phyloP scores from a whole-genome alignment of 2,888 invertebrate species.

The Mesochorus sp. region DNA sequence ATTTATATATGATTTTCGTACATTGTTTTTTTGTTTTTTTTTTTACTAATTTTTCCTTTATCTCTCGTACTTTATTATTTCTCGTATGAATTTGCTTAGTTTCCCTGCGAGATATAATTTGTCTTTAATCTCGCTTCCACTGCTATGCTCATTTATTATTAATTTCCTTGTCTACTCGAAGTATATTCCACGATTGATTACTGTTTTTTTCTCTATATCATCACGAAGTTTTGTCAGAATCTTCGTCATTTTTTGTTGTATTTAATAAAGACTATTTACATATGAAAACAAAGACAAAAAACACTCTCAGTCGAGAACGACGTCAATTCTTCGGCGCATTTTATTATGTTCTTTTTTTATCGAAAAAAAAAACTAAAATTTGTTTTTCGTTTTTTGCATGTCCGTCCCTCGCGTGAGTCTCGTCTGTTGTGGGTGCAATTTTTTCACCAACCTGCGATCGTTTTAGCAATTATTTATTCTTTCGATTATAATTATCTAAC shows the following conservation, averaged over 20 bases:
- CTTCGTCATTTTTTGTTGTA: not conserved
- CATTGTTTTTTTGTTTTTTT: constrained; percentile 44
- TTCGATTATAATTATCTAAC: constrained; percentile 56
- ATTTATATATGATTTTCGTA: constrained; percentile 72
- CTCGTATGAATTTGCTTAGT: constrained; percentile 14
- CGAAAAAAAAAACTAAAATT: constrained; percentile 25
- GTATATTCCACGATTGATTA: constrained; percentile 1
- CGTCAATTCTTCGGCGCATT: constrained; percentile 72
- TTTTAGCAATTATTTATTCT: constrained; percentile 18
- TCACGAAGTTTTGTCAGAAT: constrained; percentile 31
- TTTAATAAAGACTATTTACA: constrained; percentile 69
- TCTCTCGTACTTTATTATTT: not conserved
- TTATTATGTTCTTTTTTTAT: constrained; percentile 15
- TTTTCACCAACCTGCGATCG: constrained; percentile 25
- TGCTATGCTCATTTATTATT: constrained; percentile 23
- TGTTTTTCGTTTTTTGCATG: constrained; percentile 19
- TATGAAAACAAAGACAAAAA: constrained; percentile 65
- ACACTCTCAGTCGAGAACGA: constrained; percentile 60
- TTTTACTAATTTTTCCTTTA: constrained; percentile 7
- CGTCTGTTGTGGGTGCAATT: constrained; percentile 9
- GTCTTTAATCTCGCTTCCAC: constrained; percentile 4
- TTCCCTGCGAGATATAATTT: constrained; percentile 6
- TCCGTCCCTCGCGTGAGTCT: constrained; percentile 30
- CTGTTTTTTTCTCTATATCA: constrained; percentile 8
- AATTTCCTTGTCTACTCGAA: constrained; percentile 16